phyloP scores from a whole-genome alignment of 2,113 vertebrate genomes.

The Zapus hudsonius region DNA sequence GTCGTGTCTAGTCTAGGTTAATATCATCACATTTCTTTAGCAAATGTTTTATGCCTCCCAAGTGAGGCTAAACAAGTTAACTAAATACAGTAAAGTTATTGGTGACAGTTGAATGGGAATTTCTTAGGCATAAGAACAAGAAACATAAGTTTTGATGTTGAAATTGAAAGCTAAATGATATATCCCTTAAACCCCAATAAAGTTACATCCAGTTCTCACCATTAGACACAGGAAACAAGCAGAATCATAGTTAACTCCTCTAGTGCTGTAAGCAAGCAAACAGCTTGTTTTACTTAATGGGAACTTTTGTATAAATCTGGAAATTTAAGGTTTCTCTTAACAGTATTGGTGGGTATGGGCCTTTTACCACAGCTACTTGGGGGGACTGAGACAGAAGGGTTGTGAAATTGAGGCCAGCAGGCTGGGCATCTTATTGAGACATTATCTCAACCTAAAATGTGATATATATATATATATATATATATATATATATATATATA shows the following conservation, averaged over 20 bases:
- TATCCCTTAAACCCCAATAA: not conserved
- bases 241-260: not conserved
- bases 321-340: no score
- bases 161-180: not conserved
- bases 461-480: no score
- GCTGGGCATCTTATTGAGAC: no score
- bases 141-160: not conserved
- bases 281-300: no score
- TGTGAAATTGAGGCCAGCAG: no score
- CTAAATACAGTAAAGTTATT: not conserved
- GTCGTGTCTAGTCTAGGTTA: not conserved
- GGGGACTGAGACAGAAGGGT: no score
- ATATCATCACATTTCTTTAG: not conserved
- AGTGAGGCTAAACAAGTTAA: not conserved
- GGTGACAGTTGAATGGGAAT: not conserved
- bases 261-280: no score
- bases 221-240: not conserved
- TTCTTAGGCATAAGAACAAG: not conserved
- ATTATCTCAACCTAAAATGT: no score
- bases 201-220: not conserved
- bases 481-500: no score
- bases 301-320: no score
- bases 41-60: conserved; percentile 15
- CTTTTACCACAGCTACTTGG: no score
- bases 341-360: no score